These are phyloP conservation scores for Drosophila phalerata DNA, from an alignment of 2,888 invertebrate species.

Conservation along the genomic window DNA sequence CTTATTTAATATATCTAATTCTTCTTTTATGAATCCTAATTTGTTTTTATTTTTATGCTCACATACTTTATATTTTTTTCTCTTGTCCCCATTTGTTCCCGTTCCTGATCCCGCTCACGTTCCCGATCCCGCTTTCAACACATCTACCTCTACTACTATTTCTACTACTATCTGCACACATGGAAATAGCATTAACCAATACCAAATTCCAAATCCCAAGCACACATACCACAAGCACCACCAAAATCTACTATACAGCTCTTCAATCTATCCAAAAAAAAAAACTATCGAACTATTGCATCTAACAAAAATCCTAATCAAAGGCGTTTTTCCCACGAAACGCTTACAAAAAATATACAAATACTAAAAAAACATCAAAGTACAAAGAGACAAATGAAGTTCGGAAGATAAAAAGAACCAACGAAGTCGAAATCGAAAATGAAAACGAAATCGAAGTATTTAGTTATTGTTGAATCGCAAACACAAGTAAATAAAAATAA, in stretches of 20 bases:
- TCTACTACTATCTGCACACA: conserved; percentile 44
- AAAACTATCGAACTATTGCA: conserved; percentile 52
- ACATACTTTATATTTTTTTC: conserved; percentile 20
- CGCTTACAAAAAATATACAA: conserved; percentile 20
- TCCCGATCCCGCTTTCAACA: conserved; percentile 20
- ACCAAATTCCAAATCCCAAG: conserved; percentile 21
- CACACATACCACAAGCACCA: conserved; percentile 24
- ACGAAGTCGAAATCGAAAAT: conserved; percentile 36
- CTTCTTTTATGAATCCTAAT: conserved; percentile 41
- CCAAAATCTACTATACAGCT: conserved; percentile 26
- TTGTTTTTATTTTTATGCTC: conserved; percentile 49
- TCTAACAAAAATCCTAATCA: conserved; percentile 54
- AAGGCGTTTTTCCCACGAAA: conserved; percentile 46
- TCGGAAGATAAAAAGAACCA: conserved; percentile 42
- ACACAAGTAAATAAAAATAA: conserved; percentile 75
- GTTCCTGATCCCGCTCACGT: conserved; percentile 34
- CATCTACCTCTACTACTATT: conserved; percentile 20
- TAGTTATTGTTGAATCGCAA: conserved; percentile 78
- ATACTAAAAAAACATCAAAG: conserved; percentile 73
- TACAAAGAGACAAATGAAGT: conserved; percentile 83
- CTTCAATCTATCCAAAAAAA: conserved; percentile 35
- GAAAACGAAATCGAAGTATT: conserved; percentile 64
- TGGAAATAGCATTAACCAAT: conserved; percentile 58
- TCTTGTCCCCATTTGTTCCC: conserved; percentile 26
- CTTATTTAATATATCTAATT: conserved; percentile 68